Evolutionary conservation across 2,888 invertebrate genomes (phyloP), one percentile per base, ranked within the genome.

Genomic region (Mythimna impura): DNA sequence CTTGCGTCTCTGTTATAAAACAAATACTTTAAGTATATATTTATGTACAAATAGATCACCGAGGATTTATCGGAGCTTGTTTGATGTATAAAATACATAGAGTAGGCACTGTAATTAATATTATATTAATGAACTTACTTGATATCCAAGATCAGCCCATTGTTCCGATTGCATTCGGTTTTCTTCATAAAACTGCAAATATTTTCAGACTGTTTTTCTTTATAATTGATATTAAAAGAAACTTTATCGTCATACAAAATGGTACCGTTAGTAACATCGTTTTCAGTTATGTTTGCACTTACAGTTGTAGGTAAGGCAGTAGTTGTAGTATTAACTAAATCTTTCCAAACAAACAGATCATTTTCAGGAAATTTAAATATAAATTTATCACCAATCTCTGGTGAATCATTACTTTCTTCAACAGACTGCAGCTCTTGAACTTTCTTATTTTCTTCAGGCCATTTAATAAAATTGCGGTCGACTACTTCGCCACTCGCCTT

Each of bases 141-240:
- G 70, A 74, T 76, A 66, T 85, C 76, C 73, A 94, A 90, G 36
- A 92, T 68, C n/a, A 91, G 66, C 30, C 95, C 95, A 30, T 91
- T 90, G 30, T 74, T 86, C 47, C 79, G 82, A 68, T 83, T 80
- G 79, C 95, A 95, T 73, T 93, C 90, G 30, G 77, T 79, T 82
- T 91, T 90, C 58, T 88, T 91, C 65, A 94, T 89, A 77, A 91
- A 93, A 8, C 91, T 90, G 71, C 94, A 94, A 78, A 93, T 91
- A 77, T 86, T 89, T 89, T 93, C 91, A 4, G 90, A 85, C 65
- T 88, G 68, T 36, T 79, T 84, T 55, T 84, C 79, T 78, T 75
- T 66, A 47, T 83, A 77, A 65, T 82, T 67, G 66, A 54, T 64
- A 67, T 81, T 76, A 22, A 76, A 76, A 20, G 62, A 73, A 30